Percentiles rank a stretch among this genome's conserved stretches.
Evolutionary conservation across 2,797 vertebrate species (phyloP).

Genomic region (Galagoides demidoff): DNA sequence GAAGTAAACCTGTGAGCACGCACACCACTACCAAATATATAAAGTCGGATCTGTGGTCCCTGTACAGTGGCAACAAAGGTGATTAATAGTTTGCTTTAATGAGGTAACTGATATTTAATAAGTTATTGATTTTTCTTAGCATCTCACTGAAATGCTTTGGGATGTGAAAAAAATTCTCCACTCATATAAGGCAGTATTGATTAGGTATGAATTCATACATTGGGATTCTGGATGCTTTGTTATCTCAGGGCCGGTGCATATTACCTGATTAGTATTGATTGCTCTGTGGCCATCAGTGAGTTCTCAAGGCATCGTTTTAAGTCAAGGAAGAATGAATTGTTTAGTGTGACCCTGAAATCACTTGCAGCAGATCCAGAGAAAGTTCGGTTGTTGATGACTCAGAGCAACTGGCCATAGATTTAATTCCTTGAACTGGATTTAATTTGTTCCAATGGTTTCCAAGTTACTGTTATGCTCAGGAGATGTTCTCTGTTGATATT

Average conservation of each 20-base stretch:
- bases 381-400: not conserved
- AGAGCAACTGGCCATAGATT: not conserved
- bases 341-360: slow-evolving; percentile 65
- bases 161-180: slow-evolving; percentile 53
- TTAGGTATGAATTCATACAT: slow-evolving; percentile 63
- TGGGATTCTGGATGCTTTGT: slow-evolving; percentile 62
- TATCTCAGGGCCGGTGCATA: slow-evolving; percentile 58
- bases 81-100: slow-evolving; percentile 80
- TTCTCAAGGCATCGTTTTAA: slow-evolving; percentile 71
- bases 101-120: slow-evolving; percentile 78
- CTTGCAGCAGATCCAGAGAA: slow-evolving; percentile 15
- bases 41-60: slow-evolving; percentile 35
- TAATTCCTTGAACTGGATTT: not conserved
- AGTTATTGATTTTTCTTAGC: slow-evolving; percentile 66
- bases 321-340: slow-evolving; percentile 73
- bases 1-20: not conserved
- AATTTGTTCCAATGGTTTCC: not conserved
- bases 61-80: slow-evolving; percentile 58
- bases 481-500: not conserved
- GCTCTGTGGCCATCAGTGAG: slow-evolving; percentile 66
- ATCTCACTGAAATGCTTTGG: slow-evolving; percentile 76
- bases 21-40: not conserved
- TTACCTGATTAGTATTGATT: slow-evolving; percentile 76
- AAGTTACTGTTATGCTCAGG: not conserved
- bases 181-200: slow-evolving; percentile 66